Percentiles rank a stretch among this genome's conserved stretches.
Evolutionary conservation across 2,113 vertebrate genomes (phyloP).

Genomic region (Oceanites oceanicus): DNA sequence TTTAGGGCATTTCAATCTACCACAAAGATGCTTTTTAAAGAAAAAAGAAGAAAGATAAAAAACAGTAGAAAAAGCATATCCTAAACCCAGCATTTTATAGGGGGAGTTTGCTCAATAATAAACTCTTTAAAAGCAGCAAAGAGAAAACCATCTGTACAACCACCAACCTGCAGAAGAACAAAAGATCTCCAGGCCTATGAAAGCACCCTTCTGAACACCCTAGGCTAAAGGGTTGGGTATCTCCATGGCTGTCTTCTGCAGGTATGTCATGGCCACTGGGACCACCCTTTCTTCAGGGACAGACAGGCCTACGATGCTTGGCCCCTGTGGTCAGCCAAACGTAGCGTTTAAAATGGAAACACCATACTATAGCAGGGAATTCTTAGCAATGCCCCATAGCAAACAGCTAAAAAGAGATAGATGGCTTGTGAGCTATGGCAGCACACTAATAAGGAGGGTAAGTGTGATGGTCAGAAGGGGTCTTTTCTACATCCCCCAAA

Average conservation of each 20-base stretch:
- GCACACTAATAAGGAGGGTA: not conserved
- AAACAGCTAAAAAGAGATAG: not conserved
- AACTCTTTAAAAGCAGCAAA: not conserved
- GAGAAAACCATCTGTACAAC: not conserved
- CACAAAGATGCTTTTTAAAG: not conserved
- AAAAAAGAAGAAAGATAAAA: not conserved
- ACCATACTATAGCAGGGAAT: not conserved
- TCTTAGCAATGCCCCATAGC: not conserved
- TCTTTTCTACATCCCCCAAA: not conserved
- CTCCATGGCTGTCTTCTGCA: not conserved
- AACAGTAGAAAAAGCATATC: not conserved
- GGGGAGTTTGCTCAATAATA: not conserved
- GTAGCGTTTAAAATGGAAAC: not conserved
- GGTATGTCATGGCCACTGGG: not conserved
- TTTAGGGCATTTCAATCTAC: not conserved
- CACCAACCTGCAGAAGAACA: not conserved
- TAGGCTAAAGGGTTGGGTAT: not conserved
- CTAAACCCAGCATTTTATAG: not conserved
- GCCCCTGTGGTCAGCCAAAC: not conserved
- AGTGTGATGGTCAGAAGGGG: not conserved
- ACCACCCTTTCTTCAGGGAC: not conserved
- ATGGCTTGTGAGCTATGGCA: not conserved
- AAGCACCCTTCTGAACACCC: not conserved
- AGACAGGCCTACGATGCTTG: not conserved
- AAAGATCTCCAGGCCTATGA: not conserved